Base-by-base conservation (phyloP, 1,140 invertebrate species). In the Aphaenogaster rudis region DNA sequence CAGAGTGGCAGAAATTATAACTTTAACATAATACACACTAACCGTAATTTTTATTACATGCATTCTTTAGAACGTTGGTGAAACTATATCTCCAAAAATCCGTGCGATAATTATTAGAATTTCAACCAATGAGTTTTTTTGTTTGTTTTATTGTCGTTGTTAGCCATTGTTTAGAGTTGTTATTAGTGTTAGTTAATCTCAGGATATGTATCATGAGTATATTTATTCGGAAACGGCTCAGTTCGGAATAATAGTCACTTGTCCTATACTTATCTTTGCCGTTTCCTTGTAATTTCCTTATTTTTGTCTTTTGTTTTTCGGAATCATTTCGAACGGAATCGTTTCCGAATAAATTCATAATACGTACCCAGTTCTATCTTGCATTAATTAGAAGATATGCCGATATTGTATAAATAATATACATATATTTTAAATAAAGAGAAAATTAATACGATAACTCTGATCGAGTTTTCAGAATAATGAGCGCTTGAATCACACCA, bases 1-100 rank as follows among this genome's bases (percentile, higher is more conserved):
- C 6, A 17, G 36, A 71, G 9, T 11, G 13, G 4, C 13, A 28
- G 17, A 59, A 45, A 74, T 66, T 57, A 39, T 1, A 45, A 36
- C 61, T 82, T 82, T 15, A 33, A 81, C 33, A 13, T 36, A 45
- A n/a, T 42, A 28, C n/a, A 15, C n/a, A 7, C 8, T 42, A 76
- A 61, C 21, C 21, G 15, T 13, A 13, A 6, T 17, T 36, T 72
- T 71, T 50, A 33, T 21, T 48, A 17, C 15, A 8, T 9, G 50
- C n/a, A 17, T 21, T 59, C 0, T 21, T 66, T 28, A 74, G 33
- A 42, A 59, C n/a, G 33, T 21, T 17, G 9, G 1, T 42, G 9
- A 69, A 69, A 69, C 2, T 8, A 17, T 8, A 0, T 50, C 3
- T 71, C 11, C 2, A 54, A 74, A 76, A 59, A 45, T 59, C 3